Conservation (phyloP, 2,797 vertebrate species). For the Astyanax mexicanus region DNA sequence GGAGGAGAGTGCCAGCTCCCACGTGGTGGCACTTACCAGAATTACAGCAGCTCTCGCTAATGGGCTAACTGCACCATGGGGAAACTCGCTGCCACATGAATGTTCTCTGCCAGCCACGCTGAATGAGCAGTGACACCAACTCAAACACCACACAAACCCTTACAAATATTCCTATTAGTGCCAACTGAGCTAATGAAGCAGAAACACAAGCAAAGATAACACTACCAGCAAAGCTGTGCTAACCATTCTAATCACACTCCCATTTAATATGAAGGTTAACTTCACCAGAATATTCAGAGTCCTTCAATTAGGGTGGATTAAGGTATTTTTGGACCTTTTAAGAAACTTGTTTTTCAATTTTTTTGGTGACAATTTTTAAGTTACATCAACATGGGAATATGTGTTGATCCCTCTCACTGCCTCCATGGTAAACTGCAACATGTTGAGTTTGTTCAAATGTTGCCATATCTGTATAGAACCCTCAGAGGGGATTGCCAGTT, state of each 20-base stretch:
- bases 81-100: not conserved
- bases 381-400: too few species aligned
- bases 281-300: not conserved
- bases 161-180: not conserved
- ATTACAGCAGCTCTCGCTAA: not conserved
- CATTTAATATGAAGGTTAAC: not conserved
- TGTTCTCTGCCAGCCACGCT: not conserved
- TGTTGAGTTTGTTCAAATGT: too few species aligned
- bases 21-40: not conserved
- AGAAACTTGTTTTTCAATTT: too few species aligned
- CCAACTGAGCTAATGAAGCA: not conserved
- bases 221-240: not conserved
- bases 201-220: not conserved
- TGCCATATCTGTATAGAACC: too few species aligned
- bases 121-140: not conserved
- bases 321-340: too few species aligned
- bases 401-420: too few species aligned
- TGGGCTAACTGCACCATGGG: not conserved
- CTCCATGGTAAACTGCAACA: too few species aligned
- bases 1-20: not conserved
- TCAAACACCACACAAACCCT: not conserved
- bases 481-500: too few species aligned
- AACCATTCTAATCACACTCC: not conserved
- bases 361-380: too few species aligned
- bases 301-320: too few species aligned